Percentiles rank a stretch among this genome's conserved stretches.
Evolutionary conservation across 2,113 vertebrate species (phyloP).

Genomic region (rabbit (Oryctolagus cuniculus)): DNA sequence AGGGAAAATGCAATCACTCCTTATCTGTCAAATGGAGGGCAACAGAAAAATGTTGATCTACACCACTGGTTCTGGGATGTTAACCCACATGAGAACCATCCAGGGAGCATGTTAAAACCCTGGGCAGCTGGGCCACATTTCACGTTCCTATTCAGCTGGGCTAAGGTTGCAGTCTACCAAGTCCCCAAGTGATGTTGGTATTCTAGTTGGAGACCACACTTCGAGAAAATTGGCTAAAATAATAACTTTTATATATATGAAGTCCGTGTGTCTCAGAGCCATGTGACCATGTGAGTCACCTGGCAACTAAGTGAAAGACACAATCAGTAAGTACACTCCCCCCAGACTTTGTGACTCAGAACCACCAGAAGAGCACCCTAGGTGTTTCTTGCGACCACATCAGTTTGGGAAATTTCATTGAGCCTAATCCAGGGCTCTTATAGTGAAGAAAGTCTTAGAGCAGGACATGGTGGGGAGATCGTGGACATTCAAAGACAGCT

Average conservation of each 20-base stretch:
- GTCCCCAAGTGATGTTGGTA: neutral
- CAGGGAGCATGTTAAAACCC: neutral
- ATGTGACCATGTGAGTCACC: neutral
- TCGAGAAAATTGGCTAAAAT: neutral
- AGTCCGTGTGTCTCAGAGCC: neutral
- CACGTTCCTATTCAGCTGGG: neutral
- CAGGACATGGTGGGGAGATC: neutral
- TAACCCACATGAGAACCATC: neutral
- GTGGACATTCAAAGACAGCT: neutral
- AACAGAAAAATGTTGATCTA: neutral
- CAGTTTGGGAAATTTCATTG: neutral
- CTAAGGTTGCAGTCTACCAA: neutral
- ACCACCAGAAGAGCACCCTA: neutral
- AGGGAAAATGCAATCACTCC: neutral
- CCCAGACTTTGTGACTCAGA: neutral
- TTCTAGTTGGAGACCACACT: neutral
- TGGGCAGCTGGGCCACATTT: neutral
- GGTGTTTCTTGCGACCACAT: neutral
- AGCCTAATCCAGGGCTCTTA: neutral
- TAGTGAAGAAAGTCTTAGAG: neutral
- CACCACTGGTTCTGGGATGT: neutral
- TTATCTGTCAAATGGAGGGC: neutral
- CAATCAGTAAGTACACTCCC: neutral
- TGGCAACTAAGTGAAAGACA: neutral
- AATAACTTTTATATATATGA: neutral